These are phyloP conservation scores for Lasius platythorax DNA, from an alignment of 2,888 invertebrate species.

Conservation along the genomic window DNA sequence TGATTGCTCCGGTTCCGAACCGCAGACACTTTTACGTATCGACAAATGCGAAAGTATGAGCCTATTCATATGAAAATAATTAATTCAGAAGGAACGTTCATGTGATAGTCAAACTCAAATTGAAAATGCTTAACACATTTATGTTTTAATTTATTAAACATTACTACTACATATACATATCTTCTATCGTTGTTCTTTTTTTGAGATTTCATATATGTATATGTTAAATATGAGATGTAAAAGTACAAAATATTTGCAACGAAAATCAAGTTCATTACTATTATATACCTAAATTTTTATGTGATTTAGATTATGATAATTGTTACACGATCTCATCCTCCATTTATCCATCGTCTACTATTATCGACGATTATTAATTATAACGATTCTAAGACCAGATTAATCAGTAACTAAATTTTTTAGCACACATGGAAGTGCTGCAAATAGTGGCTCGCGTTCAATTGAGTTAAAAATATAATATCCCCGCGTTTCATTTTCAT, in stretches of 20 bases:
- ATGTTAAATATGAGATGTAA: neutral
- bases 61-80: constrained; percentile 1
- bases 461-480: neutral
- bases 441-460: neutral
- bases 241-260: neutral
- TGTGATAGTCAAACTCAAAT: neutral
- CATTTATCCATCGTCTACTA: neutral
- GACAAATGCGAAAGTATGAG: neutral
- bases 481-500: neutral
- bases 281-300: neutral
- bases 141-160: neutral
- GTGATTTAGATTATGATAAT: neutral
- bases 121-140: neutral
- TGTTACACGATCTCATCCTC: neutral
- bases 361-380: no score
- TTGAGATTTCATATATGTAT: neutral
- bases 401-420: neutral
- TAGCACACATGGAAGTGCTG: neutral
- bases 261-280: neutral
- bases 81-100: neutral
- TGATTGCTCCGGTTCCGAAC: constrained; percentile 29
- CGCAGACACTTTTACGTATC: neutral
- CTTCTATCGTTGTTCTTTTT: neutral
- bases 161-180: neutral
- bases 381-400: neutral